Conservation (phyloP, 1,140 invertebrate genomes). For the Schmidtea mediterranea region DNA sequence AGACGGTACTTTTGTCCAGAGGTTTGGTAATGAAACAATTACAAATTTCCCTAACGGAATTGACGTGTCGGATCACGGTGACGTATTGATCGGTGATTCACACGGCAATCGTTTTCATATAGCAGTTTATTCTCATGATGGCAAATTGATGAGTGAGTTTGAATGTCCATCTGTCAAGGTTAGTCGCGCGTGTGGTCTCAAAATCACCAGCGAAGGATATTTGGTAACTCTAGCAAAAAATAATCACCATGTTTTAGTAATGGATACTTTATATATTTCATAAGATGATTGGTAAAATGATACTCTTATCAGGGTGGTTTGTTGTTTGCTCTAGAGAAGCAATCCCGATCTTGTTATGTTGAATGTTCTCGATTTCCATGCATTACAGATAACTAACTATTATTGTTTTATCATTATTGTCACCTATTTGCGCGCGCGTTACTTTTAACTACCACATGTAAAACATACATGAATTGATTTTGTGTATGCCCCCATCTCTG, state of each 20-base stretch:
- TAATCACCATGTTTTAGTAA: constrained; percentile 80
- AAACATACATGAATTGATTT: too few species aligned
- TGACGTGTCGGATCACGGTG: constrained; percentile 75
- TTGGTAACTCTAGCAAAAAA: constrained; percentile 87
- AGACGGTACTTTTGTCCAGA: constrained; percentile 57
- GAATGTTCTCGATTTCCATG: too few species aligned
- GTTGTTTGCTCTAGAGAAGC: too few species aligned
- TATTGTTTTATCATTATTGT: too few species aligned
- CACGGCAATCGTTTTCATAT: constrained; percentile 90
- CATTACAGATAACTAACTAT: too few species aligned
- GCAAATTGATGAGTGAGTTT: constrained; percentile 59
- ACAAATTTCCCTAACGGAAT: constrained; percentile 91
- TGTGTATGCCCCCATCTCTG: too few species aligned
- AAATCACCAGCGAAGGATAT: constrained; percentile 79
- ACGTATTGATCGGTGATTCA: constrained; percentile 82
- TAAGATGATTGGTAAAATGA: not conserved
- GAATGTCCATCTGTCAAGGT: constrained; percentile 88
- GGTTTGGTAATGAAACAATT: constrained; percentile 71
- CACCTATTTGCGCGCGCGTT: too few species aligned
- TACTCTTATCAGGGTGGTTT: too few species aligned
- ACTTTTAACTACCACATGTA: too few species aligned
- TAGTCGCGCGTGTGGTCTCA: constrained; percentile 75
- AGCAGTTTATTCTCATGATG: constrained; percentile 56
- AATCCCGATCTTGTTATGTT: too few species aligned
- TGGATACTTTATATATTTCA: constrained; percentile 48